Evolutionary conservation across 1,140 invertebrate genomes (phyloP).

Genomic region (Drosophila ogumai): DNA sequence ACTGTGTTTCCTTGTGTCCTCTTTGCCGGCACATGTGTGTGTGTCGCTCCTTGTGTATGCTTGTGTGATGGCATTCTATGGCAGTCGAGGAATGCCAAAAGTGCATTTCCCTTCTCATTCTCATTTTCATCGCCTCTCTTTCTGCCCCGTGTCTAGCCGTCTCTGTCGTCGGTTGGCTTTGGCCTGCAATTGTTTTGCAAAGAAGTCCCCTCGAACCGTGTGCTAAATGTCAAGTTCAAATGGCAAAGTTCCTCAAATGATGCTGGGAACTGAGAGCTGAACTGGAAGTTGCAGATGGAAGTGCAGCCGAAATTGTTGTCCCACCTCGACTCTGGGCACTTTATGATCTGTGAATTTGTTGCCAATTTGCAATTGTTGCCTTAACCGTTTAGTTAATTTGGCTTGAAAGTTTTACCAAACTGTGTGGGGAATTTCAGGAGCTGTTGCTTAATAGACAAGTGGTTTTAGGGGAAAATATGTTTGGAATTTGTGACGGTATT

Average conservation of each 20-base stretch:
- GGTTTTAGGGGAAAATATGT: neutral
- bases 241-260: slow-evolving; percentile 83
- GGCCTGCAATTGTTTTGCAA: slow-evolving; percentile 80
- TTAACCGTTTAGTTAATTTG: slow-evolving; percentile 81
- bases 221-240: slow-evolving; percentile 84
- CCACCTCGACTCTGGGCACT: slow-evolving; percentile 45
- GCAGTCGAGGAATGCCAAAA: slow-evolving; percentile 78
- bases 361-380: slow-evolving; percentile 80
- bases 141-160: slow-evolving; percentile 11
- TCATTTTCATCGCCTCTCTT: slow-evolving; percentile 9
- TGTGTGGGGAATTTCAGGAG: slow-evolving; percentile 17
- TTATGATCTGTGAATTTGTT: slow-evolving; percentile 84
- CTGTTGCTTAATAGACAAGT: slow-evolving; percentile 9
- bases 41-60: slow-evolving; percentile 20
- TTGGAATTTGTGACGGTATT: slow-evolving; percentile 5
- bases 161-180: slow-evolving; percentile 24
- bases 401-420: slow-evolving; percentile 56
- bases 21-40: slow-evolving; percentile 26
- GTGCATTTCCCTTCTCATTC: slow-evolving; percentile 60
- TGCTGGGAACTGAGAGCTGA: slow-evolving; percentile 52
- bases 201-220: slow-evolving; percentile 81
- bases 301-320: slow-evolving; percentile 38
- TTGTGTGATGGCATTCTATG: slow-evolving; percentile 67
- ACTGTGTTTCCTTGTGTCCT: slow-evolving; percentile 68
- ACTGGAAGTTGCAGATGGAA: slow-evolving; percentile 41